Percentiles rank a stretch among this genome's conserved stretches.
phyloP scores from a whole-genome alignment of 1,140 invertebrate genomes.

The Psilanteris sp. region DNA sequence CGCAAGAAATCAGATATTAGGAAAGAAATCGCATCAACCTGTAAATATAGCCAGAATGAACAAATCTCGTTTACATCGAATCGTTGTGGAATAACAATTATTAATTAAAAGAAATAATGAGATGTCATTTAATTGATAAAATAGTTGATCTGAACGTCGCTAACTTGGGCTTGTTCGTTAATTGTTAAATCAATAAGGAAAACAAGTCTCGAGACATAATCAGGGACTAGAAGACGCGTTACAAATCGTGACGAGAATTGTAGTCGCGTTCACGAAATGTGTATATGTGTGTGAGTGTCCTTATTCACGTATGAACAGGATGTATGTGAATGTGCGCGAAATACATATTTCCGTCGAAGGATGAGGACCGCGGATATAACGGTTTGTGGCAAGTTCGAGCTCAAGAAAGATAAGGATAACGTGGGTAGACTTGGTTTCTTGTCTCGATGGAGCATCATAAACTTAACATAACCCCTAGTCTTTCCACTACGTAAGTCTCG shows the following conservation, averaged over 20 bases:
- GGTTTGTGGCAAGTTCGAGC: conserved; percentile 49
- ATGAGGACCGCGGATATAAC: conserved; percentile 58
- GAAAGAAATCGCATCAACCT: too few relatives aligned
- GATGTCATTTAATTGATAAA: not conserved
- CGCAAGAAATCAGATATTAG: not conserved
- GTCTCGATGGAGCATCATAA: conserved; percentile 71
- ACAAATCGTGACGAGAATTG: conserved; percentile 45
- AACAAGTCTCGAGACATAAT: conserved; percentile 23
- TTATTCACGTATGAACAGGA: not conserved
- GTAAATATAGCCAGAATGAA: too few relatives aligned
- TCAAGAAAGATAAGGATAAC: conserved; percentile 74
- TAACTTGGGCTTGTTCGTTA: conserved; percentile 7
- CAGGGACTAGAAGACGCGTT: conserved; percentile 28
- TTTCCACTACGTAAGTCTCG: conserved; percentile 29
- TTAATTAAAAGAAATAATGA: conserved; percentile 16
- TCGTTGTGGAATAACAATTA: conserved; percentile 9
- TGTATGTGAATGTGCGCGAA: conserved; percentile 10
- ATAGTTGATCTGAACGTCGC: not conserved
- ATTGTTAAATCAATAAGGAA: conserved; percentile 16
- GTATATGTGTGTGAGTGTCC: not conserved
- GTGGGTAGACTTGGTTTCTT: conserved; percentile 73
- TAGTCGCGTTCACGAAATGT: conserved; percentile 1
- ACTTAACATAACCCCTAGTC: conserved; percentile 69
- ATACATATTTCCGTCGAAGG: conserved; percentile 58
- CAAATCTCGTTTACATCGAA: not conserved